Base-by-base conservation (phyloP, 2,888 invertebrate species). In the Epinotia ramella region DNA sequence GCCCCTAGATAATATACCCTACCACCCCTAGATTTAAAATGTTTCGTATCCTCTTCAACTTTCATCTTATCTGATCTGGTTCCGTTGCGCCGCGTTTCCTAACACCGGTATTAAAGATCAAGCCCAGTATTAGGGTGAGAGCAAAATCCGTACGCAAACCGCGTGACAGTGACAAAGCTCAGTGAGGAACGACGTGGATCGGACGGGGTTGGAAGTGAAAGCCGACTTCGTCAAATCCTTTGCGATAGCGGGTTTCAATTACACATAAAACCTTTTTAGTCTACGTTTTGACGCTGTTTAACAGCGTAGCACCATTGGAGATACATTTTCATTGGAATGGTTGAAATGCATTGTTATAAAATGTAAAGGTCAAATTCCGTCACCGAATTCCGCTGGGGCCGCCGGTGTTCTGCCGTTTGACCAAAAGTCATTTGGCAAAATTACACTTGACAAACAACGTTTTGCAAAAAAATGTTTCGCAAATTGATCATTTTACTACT, bases 101-200 rank as follows among this genome's bases (percentile, higher is more conserved):
- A 40, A 40, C 62, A 62, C 62, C 60, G 70, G 53, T 70, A 70
- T 62, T 18, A 18, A 49, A 62, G 62, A 46, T 28, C 33, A 18
- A 40, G 16, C 53, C 33, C 18, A 16, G 63, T 57, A 40, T 63
- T 24, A 56, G 60, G 69, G 62, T 40, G 53, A 71, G 67, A 40
- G 56, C 56, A 40, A 56, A 71, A 71, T 63, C 71, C 63, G 20
- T 53, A 28, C 20, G 56, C 53, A 46, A 44, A 64, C 71, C 72
- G 56, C 64, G 72, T 72, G 72, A 72, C 71, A 72, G 71, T 63
- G 63, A 56, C 53, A 53, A 2, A 20, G 40, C 56, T 49, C 63
- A 13, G n/a, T 12, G n/a, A 40, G 40, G 40, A 40, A 40, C n/a
- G 60, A 70, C 40, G 62, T 18, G 62, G 53, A 53, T 62, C 40